phyloP scores from a whole-genome alignment of 2,888 invertebrate species.

The Ennomos fuscantarius region DNA sequence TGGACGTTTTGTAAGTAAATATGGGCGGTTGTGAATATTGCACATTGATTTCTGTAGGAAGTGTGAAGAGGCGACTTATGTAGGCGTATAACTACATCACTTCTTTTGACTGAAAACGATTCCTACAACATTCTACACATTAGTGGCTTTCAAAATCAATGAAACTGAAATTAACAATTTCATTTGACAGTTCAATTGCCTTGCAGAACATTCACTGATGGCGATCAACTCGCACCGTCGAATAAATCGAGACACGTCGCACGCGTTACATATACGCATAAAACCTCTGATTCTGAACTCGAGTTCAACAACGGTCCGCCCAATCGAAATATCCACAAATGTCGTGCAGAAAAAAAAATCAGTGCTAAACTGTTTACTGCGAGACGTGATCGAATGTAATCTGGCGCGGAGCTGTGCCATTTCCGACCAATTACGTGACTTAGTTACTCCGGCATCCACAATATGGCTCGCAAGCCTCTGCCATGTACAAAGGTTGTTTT shows the following conservation, averaged over 20 bases:
- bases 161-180: too few relatives aligned
- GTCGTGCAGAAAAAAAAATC: slow-evolving; percentile 60
- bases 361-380: slow-evolving; percentile 69
- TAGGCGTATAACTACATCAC: too few relatives aligned
- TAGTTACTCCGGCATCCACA: slow-evolving; percentile 57
- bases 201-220: not conserved
- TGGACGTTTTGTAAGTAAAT: slow-evolving; percentile 9
- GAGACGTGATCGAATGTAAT: slow-evolving; percentile 72
- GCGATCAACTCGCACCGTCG: slow-evolving; percentile 27
- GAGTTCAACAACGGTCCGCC: slow-evolving; percentile 32
- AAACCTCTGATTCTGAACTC: slow-evolving; percentile 30
- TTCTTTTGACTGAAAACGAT: not conserved
- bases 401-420: slow-evolving; percentile 64
- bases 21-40: not conserved
- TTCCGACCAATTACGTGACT: slow-evolving; percentile 74
- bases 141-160: too few relatives aligned
- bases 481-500: slow-evolving; percentile 31
- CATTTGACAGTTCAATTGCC: too few relatives aligned
- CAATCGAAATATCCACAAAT: slow-evolving; percentile 51
- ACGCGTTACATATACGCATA: slow-evolving; percentile 39
- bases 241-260: slow-evolving; percentile 34
- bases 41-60: too few relatives aligned
- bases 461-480: slow-evolving; percentile 41
- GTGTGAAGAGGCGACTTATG: too few relatives aligned
- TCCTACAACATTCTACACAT: too few relatives aligned